Evolutionary conservation across 2,113 vertebrate genomes (phyloP).

Genomic region (Grantiella picta): DNA sequence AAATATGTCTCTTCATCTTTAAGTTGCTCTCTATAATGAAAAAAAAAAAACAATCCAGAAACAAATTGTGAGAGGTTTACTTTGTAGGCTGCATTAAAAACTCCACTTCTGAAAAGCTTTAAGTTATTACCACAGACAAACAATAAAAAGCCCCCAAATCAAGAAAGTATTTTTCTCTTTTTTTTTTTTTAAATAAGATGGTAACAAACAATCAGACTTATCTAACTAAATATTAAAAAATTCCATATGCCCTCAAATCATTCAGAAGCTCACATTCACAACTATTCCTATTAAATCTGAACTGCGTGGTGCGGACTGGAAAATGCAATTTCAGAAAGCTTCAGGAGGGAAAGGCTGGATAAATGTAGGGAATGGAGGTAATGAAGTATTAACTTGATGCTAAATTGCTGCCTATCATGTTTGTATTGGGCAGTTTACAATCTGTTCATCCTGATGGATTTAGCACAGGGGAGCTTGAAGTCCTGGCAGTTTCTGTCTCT

Average conservation of each 20-base stretch:
- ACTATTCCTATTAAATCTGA: slow-evolving; percentile 30
- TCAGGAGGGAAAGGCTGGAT: slow-evolving; percentile 32
- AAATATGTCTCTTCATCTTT: not conserved
- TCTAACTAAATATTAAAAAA: not conserved
- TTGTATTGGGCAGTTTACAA: slow-evolving; percentile 72
- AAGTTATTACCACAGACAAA: not conserved
- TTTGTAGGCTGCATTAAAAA: not conserved
- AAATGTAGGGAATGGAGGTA: slow-evolving; percentile 36
- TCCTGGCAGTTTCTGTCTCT: slow-evolving; percentile 55
- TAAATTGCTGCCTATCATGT: slow-evolving; percentile 59
- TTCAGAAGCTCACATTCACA: not conserved
- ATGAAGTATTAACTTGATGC: slow-evolving; percentile 53
- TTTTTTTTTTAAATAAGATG: not conserved
- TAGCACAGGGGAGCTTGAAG: slow-evolving; percentile 53
- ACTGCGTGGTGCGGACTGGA: not conserved
- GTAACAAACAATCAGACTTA: slow-evolving; percentile 23
- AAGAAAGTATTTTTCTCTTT: not conserved
- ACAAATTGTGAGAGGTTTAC: not conserved
- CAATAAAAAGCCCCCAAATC: not conserved
- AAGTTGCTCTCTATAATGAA: not conserved
- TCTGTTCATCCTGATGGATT: slow-evolving; percentile 69
- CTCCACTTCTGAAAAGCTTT: not conserved
- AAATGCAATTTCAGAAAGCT: slow-evolving; percentile 65
- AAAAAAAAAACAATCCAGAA: not conserved
- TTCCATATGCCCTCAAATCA: not conserved